These are phyloP conservation scores for Cremastinae sp. DNA, from an alignment of 2,888 invertebrate genomes.

Conservation along the genomic window DNA sequence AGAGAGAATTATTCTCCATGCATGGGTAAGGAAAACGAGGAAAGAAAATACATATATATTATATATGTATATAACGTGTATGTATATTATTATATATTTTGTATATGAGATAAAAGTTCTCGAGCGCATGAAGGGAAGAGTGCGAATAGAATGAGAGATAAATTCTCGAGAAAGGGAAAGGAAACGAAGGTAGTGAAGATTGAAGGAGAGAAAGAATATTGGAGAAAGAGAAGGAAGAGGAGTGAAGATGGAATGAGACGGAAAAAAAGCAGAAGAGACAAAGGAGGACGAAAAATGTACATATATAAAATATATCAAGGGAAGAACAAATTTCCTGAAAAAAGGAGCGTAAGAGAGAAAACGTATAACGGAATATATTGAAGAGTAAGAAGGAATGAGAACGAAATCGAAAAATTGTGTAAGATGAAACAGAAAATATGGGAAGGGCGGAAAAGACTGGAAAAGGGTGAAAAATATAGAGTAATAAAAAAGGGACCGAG, in stretches of 20 bases:
- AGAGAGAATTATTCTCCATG: no score
- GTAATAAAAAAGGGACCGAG: background rate
- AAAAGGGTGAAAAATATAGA: conserved; percentile 48
- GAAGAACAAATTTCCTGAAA: no score
- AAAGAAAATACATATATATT: no score
- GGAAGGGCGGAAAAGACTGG: conserved; percentile 47
- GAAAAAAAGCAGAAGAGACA: conserved; percentile 42
- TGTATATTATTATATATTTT: no score
- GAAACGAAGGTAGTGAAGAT: conserved; percentile 31
- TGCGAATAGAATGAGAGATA: conserved; percentile 49
- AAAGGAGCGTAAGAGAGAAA: no score
- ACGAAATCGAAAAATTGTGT: conserved; percentile 11
- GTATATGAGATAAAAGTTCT: no score
- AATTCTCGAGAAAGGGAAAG: conserved; percentile 50
- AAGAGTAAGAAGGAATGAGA: conserved; percentile 6
- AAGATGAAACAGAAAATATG: conserved; percentile 26
- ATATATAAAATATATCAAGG: background rate
- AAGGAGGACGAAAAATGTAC: conserved; percentile 50
- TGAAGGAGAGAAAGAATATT: conserved; percentile 2
- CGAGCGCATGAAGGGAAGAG: no score
- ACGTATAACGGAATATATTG: no score
- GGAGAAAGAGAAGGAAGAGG: conserved; percentile 12
- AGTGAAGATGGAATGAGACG: conserved; percentile 27
- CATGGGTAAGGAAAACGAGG: no score
- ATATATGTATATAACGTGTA: no score